These are phyloP conservation scores for Acanthiza pusilla DNA, from an alignment of 2,797 vertebrate genomes.

Conservation along the genomic window DNA sequence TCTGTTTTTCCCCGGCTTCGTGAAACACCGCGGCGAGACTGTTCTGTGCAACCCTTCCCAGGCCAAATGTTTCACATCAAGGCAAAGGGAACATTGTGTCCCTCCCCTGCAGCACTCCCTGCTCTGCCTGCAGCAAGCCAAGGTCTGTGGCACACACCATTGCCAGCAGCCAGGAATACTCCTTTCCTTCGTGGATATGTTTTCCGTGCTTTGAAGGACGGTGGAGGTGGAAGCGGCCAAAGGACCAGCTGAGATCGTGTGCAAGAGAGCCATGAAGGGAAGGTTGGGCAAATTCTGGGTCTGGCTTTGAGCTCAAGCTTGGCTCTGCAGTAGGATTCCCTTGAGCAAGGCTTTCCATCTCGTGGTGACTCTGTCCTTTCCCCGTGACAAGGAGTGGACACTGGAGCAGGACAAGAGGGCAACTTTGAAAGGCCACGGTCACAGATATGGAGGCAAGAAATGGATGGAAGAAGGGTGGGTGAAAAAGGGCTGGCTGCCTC, in stretches of 20 bases:
- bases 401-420: background rate
- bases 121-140: slow-evolving; percentile 27
- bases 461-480: background rate
- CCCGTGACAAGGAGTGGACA: background rate
- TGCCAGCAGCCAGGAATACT: slow-evolving; percentile 50
- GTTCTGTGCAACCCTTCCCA: background rate
- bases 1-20: background rate
- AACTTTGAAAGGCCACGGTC: background rate
- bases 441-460: background rate
- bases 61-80: slow-evolving; percentile 53
- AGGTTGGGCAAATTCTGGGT: background rate
- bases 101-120: slow-evolving; percentile 22
- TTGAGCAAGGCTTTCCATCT: background rate
- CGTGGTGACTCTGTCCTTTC: rapidly evolving
- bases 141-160: slow-evolving; percentile 50
- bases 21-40: background rate
- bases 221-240: slow-evolving; percentile 44
- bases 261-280: background rate
- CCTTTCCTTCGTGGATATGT: background rate
- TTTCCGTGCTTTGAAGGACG: slow-evolving; percentile 23
- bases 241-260: slow-evolving; percentile 10
- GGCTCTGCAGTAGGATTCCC: background rate
- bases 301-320: background rate
- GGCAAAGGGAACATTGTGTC: slow-evolving; percentile 44
- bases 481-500: background rate